Conservation (phyloP, 2,113 vertebrate genomes). For the Colius striatus region DNA sequence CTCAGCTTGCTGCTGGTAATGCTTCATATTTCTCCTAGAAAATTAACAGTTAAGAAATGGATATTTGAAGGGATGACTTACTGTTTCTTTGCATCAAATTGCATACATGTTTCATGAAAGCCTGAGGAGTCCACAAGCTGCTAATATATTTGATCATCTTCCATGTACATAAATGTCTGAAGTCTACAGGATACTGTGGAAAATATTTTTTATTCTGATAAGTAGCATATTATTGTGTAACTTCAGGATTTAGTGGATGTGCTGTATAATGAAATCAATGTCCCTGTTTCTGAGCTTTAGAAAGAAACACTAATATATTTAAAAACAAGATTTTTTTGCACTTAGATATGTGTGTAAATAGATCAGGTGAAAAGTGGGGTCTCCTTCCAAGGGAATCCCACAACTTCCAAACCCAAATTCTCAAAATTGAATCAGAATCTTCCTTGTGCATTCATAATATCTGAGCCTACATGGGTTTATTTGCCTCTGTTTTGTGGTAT, state of each 20-base stretch:
- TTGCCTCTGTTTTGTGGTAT: background rate
- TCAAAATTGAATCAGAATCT: background rate
- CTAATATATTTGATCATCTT: conserved; percentile 2
- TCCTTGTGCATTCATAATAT: background rate
- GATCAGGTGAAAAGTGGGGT: background rate
- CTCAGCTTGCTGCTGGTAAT: background rate
- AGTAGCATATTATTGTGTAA: background rate
- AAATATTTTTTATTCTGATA: background rate
- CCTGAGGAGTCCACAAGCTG: background rate
- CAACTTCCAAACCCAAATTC: background rate
- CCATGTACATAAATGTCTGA: background rate
- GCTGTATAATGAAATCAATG: background rate
- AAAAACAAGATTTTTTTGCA: background rate
- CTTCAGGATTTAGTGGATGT: background rate
- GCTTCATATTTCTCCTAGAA: background rate
- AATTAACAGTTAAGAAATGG: background rate
- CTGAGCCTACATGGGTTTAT: background rate
- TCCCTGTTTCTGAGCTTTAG: background rate
- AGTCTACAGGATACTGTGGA: background rate
- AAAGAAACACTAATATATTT: background rate
- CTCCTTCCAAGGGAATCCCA: background rate
- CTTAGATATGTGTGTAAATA: background rate
- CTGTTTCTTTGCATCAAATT: background rate
- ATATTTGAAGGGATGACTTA: background rate
- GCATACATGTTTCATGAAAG: background rate